Evolutionary conservation across 2,888 invertebrate species (phyloP).

Genomic region (Dicyrtomina minuta): DNA sequence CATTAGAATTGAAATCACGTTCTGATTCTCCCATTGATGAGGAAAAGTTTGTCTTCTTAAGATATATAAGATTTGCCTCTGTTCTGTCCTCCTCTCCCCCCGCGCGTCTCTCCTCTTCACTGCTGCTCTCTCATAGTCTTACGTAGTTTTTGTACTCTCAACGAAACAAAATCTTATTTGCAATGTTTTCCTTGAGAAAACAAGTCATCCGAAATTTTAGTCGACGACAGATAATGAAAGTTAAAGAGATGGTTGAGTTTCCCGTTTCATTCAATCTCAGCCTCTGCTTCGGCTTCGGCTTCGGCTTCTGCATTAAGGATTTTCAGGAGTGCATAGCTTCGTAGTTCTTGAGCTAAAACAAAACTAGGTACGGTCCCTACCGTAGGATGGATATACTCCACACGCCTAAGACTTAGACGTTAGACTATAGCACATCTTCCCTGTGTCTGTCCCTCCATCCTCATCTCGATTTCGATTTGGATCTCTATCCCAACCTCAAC

Average conservation of each 20-base stretch:
- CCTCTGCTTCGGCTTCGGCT: neutral
- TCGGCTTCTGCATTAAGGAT: too few relatives aligned
- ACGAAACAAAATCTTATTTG: constrained; percentile 49
- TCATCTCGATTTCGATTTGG: too few relatives aligned
- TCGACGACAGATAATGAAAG: constrained; percentile 41
- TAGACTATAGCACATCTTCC: too few relatives aligned
- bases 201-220: constrained; percentile 47
- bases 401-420: too few relatives aligned
- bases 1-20: constrained; percentile 53
- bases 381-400: too few relatives aligned
- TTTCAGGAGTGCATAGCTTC: too few relatives aligned
- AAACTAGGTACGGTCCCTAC: too few relatives aligned
- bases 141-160: neutral
- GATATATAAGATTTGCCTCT: neutral
- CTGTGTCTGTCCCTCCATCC: too few relatives aligned
- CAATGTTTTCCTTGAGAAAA: constrained; percentile 44
- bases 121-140: constrained; percentile 17
- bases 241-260: constrained; percentile 34
- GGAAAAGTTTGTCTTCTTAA: constrained; percentile 35
- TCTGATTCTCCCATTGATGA: constrained; percentile 40
- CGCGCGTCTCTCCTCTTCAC: constrained; percentile 9
- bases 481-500: too few relatives aligned
- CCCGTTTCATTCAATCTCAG: neutral
- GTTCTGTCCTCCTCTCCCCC: neutral
- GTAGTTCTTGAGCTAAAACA: too few relatives aligned